Conservation (phyloP, 2,888 invertebrate genomes). For the Allacma fusca region DNA sequence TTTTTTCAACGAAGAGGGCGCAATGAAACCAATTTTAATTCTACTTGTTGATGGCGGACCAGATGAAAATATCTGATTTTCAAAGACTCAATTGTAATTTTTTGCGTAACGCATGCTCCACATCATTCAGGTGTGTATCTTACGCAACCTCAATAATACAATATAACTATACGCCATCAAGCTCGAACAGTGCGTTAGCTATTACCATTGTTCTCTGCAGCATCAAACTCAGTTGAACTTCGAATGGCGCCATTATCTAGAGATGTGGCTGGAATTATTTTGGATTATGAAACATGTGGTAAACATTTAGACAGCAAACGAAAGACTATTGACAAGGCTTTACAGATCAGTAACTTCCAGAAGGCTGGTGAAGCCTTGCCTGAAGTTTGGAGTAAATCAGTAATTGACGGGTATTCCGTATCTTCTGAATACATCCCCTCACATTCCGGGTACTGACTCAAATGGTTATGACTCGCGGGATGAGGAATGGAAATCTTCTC, state of each 20-base stretch:
- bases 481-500: too few relatives aligned
- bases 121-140: constrained; percentile 58
- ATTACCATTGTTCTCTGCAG: too few relatives aligned
- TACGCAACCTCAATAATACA: too few relatives aligned
- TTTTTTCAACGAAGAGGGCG: too few relatives aligned
- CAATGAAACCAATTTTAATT: too few relatives aligned
- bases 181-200: too few relatives aligned
- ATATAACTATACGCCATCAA: too few relatives aligned
- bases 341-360: neutral
- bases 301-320: constrained; percentile 55
- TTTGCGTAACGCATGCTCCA: constrained; percentile 60
- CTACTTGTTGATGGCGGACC: constrained; percentile 58
- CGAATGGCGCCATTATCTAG: constrained; percentile 61
- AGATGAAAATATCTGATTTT: constrained; percentile 58
- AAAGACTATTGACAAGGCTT: constrained; percentile 29
- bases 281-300: constrained; percentile 58
- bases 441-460: too few relatives aligned
- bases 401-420: constrained; percentile 28
- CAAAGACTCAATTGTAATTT: constrained; percentile 53
- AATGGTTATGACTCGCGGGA: too few relatives aligned
- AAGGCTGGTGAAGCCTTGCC: constrained; percentile 13
- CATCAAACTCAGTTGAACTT: constrained; percentile 61
- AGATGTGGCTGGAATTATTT: constrained; percentile 55
- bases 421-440: too few relatives aligned
- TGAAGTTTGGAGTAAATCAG: constrained; percentile 30